These are phyloP conservation scores for Muscidifurax raptorellus DNA, from an alignment of 1,140 invertebrate species.

Conservation along the genomic window DNA sequence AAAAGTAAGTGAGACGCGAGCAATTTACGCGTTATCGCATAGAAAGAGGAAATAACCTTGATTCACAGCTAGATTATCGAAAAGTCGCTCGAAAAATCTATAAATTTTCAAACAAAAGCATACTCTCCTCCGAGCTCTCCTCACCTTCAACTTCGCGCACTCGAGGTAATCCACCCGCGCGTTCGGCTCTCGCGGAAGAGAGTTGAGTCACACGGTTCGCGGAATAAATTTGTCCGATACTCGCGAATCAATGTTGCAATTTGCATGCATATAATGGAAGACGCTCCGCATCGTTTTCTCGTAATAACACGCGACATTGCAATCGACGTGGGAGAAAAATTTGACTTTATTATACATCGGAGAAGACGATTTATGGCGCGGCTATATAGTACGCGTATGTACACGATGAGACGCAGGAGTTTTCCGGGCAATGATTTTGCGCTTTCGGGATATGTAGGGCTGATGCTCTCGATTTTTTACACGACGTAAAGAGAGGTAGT, in stretches of 20 bases:
- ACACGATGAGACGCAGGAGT: neutral
- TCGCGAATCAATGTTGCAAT: neutral
- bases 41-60: too few species aligned
- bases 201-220: constrained; percentile 7
- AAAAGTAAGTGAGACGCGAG: neutral
- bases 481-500: neutral
- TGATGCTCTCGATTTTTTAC: neutral
- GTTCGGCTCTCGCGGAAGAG: neutral
- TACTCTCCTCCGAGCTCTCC: too few species aligned
- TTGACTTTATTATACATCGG: neutral
- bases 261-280: neutral
- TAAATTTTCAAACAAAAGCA: too few species aligned
- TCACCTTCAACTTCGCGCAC: neutral
- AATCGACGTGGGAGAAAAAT: neutral
- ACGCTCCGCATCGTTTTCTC: neutral
- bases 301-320: neutral
- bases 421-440: neutral
- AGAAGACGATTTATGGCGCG: neutral
- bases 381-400: neutral
- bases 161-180: neutral
- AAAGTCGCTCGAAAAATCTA: too few species aligned
- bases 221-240: constrained; percentile 6
- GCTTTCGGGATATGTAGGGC: neutral
- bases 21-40: too few species aligned
- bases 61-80: too few species aligned